Conservation (phyloP, 2,888 invertebrate genomes). For the Scaptomyza caliginosa region DNA sequence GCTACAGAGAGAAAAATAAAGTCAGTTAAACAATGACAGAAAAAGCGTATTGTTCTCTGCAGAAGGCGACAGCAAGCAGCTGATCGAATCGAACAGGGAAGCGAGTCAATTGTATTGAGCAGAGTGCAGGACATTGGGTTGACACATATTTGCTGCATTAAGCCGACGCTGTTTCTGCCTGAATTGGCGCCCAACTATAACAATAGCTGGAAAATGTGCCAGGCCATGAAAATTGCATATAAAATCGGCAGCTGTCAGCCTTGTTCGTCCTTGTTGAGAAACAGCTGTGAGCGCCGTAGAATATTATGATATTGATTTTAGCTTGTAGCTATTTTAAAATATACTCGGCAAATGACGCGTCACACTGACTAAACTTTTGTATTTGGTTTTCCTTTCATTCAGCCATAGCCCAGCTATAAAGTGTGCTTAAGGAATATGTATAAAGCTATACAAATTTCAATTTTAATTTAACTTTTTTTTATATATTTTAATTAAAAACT, state of each 20-base stretch:
- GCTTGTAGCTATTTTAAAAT: constrained; percentile 37
- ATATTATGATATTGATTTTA: constrained; percentile 48
- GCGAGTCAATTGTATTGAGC: constrained; percentile 43
- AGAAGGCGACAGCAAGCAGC: constrained; percentile 65
- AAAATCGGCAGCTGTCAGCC: constrained; percentile 61
- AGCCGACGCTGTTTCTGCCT: constrained; percentile 8
- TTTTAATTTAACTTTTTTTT: too few species aligned
- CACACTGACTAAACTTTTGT: too few species aligned
- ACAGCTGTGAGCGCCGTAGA: constrained; percentile 35
- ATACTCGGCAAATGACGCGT: too few species aligned
- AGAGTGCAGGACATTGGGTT: constrained; percentile 22
- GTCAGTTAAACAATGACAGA: constrained; percentile 29
- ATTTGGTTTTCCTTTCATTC: background rate
- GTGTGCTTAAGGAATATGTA: constrained; percentile 30
- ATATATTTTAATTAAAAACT: too few species aligned
- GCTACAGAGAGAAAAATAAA: background rate
- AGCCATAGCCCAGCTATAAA: constrained; percentile 4
- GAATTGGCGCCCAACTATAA: constrained; percentile 68
- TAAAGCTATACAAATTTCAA: constrained; percentile 5
- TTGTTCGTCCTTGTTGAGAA: too few species aligned
- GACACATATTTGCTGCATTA: constrained; percentile 69
- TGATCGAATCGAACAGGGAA: constrained; percentile 63
- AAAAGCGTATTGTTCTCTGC: constrained; percentile 54
- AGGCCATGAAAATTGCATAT: constrained; percentile 61
- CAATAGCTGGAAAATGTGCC: constrained; percentile 10